Evolutionary conservation across 2,888 invertebrate genomes (phyloP).

Genomic region (Aphidoletes aphidimyza): DNA sequence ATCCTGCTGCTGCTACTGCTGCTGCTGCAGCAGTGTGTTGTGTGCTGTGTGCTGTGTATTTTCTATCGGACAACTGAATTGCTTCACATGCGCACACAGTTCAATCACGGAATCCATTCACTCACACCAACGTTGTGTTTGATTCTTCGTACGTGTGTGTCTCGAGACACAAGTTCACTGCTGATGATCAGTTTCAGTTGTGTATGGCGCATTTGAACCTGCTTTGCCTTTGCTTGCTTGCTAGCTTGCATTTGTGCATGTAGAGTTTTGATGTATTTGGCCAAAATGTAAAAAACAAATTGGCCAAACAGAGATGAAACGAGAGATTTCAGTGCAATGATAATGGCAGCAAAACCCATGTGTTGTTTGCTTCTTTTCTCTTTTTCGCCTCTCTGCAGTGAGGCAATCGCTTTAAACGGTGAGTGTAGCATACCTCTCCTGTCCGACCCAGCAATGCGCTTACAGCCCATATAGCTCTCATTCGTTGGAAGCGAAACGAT

Average conservation of each 20-base stretch:
- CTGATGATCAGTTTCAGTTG: background rate
- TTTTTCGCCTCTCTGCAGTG: slow-evolving; percentile 6
- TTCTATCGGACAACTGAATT: background rate
- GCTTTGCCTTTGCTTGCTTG: too few relatives aligned
- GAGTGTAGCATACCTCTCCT: background rate
- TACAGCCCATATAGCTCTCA: slow-evolving; percentile 51
- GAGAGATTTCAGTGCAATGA: background rate
- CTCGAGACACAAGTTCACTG: slow-evolving; percentile 23
- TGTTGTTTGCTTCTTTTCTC: slow-evolving; percentile 49
- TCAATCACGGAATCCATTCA: slow-evolving; percentile 11
- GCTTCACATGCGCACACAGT: slow-evolving; percentile 47
- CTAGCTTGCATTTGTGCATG: slow-evolving; percentile 17
- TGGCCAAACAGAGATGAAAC: background rate
- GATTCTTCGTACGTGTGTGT: too few relatives aligned
- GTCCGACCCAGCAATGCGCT: slow-evolving; percentile 34
- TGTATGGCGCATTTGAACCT: slow-evolving; percentile 31
- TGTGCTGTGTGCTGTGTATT: too few relatives aligned
- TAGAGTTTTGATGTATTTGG: background rate
- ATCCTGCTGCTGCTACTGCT: slow-evolving; percentile 28
- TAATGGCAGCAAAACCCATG: background rate
- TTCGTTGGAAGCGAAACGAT: slow-evolving; percentile 37
- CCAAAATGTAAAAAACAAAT: background rate
- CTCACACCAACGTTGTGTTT: slow-evolving; percentile 3
- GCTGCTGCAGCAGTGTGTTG: too few relatives aligned
- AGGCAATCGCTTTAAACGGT: background rate